Percentiles rank a stretch among this genome's conserved stretches.
These are phyloP conservation scores for Camptogramma bilineatum DNA, from an alignment of 2,888 invertebrate genomes.

Conservation along the genomic window DNA sequence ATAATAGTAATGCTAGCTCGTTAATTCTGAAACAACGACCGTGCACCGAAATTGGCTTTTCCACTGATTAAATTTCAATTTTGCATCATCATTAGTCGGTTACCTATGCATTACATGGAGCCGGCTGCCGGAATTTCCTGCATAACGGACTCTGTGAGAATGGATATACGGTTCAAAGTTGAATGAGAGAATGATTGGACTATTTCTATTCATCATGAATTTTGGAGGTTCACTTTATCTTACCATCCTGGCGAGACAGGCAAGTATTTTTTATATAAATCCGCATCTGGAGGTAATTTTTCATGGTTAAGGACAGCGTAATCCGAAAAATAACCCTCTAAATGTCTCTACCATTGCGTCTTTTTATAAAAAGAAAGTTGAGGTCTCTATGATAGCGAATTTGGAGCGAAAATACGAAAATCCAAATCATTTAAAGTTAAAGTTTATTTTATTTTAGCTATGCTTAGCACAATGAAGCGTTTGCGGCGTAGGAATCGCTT, in stretches of 20 bases:
- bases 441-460: too few species aligned
- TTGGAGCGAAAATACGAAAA: too few species aligned
- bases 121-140: slow-evolving; percentile 6
- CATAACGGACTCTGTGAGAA: slow-evolving; percentile 11
- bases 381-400: too few species aligned
- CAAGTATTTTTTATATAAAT: too few species aligned
- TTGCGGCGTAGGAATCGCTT: too few species aligned
- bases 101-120: slow-evolving; percentile 27
- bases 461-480: too few species aligned
- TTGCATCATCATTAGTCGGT: slow-evolving; percentile 31
- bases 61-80: slow-evolving; percentile 38
- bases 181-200: slow-evolving; percentile 9
- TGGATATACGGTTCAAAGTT: slow-evolving; percentile 15
- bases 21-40: slow-evolving; percentile 21
- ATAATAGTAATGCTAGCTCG: slow-evolving; percentile 24
- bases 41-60: slow-evolving; percentile 30
- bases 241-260: background rate
- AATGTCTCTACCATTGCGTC: too few species aligned
- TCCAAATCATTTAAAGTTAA: too few species aligned
- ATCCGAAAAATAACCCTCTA: too few species aligned
- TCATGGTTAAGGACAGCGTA: too few species aligned
- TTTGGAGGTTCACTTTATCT: slow-evolving; percentile 27
- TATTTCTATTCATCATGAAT: slow-evolving; percentile 30
- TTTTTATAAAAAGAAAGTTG: too few species aligned
- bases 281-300: too few species aligned